Base-by-base conservation (phyloP, 2,888 invertebrate genomes). In the Lysandra coridon region DNA sequence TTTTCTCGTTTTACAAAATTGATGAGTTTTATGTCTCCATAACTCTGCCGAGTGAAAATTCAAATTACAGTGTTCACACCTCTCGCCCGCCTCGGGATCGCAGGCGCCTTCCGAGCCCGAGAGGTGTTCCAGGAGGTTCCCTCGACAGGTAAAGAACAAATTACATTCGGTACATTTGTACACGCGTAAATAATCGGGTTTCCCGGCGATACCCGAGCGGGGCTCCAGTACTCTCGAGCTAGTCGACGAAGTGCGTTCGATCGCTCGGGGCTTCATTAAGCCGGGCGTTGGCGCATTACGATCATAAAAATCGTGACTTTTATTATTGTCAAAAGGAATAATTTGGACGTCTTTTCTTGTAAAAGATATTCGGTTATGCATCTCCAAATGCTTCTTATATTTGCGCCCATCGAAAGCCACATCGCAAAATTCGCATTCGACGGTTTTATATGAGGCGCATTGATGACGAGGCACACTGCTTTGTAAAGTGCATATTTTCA, bases 351-450 rank as follows among this genome's bases (percentile, higher is more conserved):
- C 75, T 49, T 79, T 37, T 53, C 78, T 81, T 1, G 80, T 44
- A 76, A 81, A 80, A 2, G 33, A 10, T 14, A 74, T 78, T 17
- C 33, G 37, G 10, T 79, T 73, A 73, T 82, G 82, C 3, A 80
- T 44, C 10, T 75, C 30, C 14, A 60, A 17, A 62, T 82, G 82
- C 0, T 73, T 33, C 6, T 40, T 23, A 6, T 73, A 76, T 23
- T 76, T 75, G 7, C 80, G 44, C 7, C 7, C 49, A 3, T 79
- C 74, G 30, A 80, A 80, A 2, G 78, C n/a, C 7, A 82, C 74
- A 14, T 76, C 79, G 23, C 82, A 82, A 2, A 78, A 2, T 2
- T 64, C 2, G 12, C 82, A 82, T 49, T 78, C 69, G 17, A 64
- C 17, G 14, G 12, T 33, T 69, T 69, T 69, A 33, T 10, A 37